Conservation (phyloP, 2,113 vertebrate species). For the Corythornis madagascariensis region DNA sequence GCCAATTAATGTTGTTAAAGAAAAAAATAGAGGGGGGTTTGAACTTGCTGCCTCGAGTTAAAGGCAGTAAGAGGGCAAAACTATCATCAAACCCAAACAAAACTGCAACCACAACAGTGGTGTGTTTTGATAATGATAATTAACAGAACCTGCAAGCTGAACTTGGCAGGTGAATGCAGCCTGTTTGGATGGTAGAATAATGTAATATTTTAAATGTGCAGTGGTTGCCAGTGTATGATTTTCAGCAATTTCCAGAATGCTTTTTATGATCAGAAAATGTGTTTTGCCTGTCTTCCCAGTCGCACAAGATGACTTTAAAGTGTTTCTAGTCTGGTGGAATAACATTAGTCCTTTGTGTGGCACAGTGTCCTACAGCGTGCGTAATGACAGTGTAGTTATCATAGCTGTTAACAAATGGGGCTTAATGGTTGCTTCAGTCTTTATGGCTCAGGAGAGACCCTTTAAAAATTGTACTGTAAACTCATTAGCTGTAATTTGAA, state of each 20-base stretch:
- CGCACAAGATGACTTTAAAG: conserved; percentile 47
- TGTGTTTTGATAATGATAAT: neutral
- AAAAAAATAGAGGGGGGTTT: neutral
- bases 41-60: neutral
- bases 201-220: neutral
- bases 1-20: conserved; percentile 29
- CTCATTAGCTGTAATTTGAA: conserved; percentile 62
- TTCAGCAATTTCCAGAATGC: neutral
- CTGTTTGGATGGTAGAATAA: neutral
- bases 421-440: conserved; percentile 53
- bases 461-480: conserved; percentile 66
- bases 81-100: neutral
- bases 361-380: conserved; percentile 46
- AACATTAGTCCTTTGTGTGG: conserved; percentile 51
- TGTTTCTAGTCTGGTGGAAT: conserved; percentile 47
- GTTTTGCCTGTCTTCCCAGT: conserved; percentile 41
- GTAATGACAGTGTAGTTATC: conserved; percentile 64
- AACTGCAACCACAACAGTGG: neutral
- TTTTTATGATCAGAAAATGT: conserved; percentile 41
- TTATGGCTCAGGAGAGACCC: conserved; percentile 42
- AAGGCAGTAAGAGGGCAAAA: conserved; percentile 4
- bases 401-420: conserved; percentile 58
- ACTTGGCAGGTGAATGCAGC: neutral
- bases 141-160: conserved; percentile 15
- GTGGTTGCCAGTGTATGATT: conserved; percentile 27